Evolutionary conservation across 2,797 vertebrate genomes (phyloP), one percentile per base, ranked within the genome.

Genomic region (Eutrigla gurnardus): DNA sequence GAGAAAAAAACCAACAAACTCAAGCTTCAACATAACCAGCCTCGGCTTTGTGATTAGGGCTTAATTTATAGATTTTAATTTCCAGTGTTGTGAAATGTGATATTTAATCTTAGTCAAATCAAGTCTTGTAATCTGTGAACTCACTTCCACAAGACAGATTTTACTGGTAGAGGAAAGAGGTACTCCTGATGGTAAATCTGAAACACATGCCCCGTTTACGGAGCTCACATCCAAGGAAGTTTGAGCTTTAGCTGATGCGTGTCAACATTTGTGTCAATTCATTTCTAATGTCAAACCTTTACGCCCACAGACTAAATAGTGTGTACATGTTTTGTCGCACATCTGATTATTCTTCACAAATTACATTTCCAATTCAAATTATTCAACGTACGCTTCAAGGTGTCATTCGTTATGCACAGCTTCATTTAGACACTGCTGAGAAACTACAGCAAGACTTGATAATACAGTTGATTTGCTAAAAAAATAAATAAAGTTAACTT

Each of bases 181-280:
- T 14, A 88, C 78, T 61, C 68, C 35, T 70, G 43, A 4, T 61
- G 47, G 45, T 66, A 18, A 76, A 62, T 88, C 15, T 86, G 77
- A 73, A 80, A 89, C 78, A 89, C 82, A 25, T 25, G 25, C 25
- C 25, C 25, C 25, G 25, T 25, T 91, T 84, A 73, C 54, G 75
- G 39, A 68, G 80, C 76, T 92, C 78, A 90, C 54, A 61, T 55
- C 15, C 55, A 49, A 61, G 66, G 79, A 85, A 80, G 76, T 75
- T 70, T 67, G 4, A 90, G 79, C 64, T 35, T 67, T 69, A 63
- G 40, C 14, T 85, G 77, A 63, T 73, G 14, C 35, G 75, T 77
- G 61, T 78, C 82, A 85, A 80, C 78, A 88, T 70, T 80, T 73
- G 77, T 77, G 80, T 82, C 85, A 73, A 84, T 86, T 84, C 64